Evolutionary conservation across 2,113 vertebrate genomes (phyloP).

Genomic region (Genyomyrus donnyi): DNA sequence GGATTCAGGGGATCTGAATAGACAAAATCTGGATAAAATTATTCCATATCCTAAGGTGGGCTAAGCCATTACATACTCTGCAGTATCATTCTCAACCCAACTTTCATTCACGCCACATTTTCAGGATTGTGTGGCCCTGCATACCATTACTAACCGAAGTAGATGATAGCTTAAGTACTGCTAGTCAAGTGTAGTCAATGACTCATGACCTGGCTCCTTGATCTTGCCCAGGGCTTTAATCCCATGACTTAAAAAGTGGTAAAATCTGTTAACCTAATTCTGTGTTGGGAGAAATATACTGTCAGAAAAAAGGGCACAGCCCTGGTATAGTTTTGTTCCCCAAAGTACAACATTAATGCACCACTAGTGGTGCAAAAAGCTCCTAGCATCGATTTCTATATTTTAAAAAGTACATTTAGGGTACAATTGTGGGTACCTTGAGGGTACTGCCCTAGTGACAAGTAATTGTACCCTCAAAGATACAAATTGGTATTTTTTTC

Average conservation of each 20-base stretch:
- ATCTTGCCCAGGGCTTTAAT: not conserved
- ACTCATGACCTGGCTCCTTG: not conserved
- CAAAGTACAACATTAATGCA: not conserved
- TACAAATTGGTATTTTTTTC: not conserved
- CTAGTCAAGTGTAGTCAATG: not conserved
- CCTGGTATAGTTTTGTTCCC: not conserved
- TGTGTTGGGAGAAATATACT: not conserved
- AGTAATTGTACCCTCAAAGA: not conserved
- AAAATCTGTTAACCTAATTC: not conserved
- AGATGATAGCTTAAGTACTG: not conserved
- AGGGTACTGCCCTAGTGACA: not conserved
- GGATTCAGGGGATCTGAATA: not conserved
- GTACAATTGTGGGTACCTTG: not conserved
- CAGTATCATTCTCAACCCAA: not conserved
- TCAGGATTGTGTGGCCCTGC: not conserved
- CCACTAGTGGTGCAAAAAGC: not conserved
- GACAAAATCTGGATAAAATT: not conserved
- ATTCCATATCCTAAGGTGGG: not conserved
- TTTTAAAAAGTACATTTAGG: not conserved
- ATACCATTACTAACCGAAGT: not conserved
- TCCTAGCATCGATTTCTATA: not conserved
- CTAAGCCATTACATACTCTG: not conserved
- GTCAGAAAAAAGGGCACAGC: not conserved
- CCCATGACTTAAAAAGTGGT: not conserved
- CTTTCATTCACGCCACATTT: not conserved